Evolutionary conservation across 2,113 vertebrate genomes (phyloP), one percentile per base, ranked within the genome.

Genomic region (Saccopteryx bilineata): DNA sequence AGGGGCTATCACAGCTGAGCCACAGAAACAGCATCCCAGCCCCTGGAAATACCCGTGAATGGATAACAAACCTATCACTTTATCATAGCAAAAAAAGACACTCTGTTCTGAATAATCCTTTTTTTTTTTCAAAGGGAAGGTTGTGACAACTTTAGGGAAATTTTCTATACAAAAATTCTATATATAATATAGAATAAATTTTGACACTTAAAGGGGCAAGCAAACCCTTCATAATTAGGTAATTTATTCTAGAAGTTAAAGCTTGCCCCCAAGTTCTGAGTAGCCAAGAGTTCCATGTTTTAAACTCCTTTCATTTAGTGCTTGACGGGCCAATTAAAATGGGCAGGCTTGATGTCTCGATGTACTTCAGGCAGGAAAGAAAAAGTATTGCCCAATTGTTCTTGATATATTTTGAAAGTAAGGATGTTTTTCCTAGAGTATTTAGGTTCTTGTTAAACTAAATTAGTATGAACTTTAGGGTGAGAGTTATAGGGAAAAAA

Each of bases 391-490:
- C 75, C 81, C 80, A 50, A 33, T 26, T 93, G 24, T 56, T 83
- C 56, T 66, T 84, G 24, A 93, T 17, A 72, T 48, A n/a, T 60
- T 94, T 95, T 94, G 61, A 52, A 87, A 65, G 23, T 68, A 8
- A 28, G 4, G 17, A 5, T 13, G 39, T 17, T 83, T 82, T 71
- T 1, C 31, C 74, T 78, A 75, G 0, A 86, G 2, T 69, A 82
- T 75, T 85, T 82, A 93, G 26, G 5, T 72, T 92, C n/a, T 69
- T 80, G 3, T 39, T 93, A 85, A 78, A 96, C 91, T 89, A 90
- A 85, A 33, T 61, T 46, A 74, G 14, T 52, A 78, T 39, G 46
- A 94, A 87, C 54, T 71, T 89, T 48, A 80, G 7, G 15, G 24
- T 63, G 14, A 78, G 15, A 7, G n/a, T 72, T 84, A 33, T 26